Conservation (phyloP, 1,140 invertebrate genomes). For the Elymnias hypermnestra region DNA sequence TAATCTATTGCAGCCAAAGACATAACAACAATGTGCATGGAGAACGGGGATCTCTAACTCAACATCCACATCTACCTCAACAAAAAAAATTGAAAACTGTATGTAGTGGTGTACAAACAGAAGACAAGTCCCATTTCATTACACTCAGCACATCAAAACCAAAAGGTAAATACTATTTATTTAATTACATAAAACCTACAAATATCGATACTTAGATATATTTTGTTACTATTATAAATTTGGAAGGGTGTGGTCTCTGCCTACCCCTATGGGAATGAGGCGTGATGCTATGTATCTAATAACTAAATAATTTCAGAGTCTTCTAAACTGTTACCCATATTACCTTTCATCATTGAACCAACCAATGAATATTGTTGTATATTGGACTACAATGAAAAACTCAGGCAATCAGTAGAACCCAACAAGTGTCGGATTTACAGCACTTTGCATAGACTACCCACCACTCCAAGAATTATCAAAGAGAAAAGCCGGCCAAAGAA, state of each 20-base stretch:
- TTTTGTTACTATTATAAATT: too few relatives aligned
- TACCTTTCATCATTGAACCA: slow-evolving; percentile 38
- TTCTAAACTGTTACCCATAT: slow-evolving; percentile 28
- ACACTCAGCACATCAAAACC: slow-evolving; percentile 33
- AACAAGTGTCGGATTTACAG: slow-evolving; percentile 49
- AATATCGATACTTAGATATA: too few relatives aligned
- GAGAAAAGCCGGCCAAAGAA: slow-evolving; percentile 19
- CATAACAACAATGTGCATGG: slow-evolving; percentile 27
- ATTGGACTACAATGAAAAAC: slow-evolving; percentile 53
- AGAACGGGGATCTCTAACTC: slow-evolving; percentile 14
- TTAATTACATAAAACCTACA: too few relatives aligned
- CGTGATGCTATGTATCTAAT: background rate
- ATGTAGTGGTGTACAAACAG: slow-evolving; percentile 42
- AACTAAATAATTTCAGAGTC: slow-evolving; percentile 35
- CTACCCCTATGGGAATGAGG: background rate
- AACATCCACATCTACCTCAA: too few relatives aligned
- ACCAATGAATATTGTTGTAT: slow-evolving; percentile 32
- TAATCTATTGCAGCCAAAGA: slow-evolving; percentile 33
- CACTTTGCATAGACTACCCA: slow-evolving; percentile 41
- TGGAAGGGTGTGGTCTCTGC: too few relatives aligned
- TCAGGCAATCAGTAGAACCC: slow-evolving; percentile 24
- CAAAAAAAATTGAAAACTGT: slow-evolving; percentile 29
- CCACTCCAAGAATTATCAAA: slow-evolving; percentile 22
- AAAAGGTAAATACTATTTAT: slow-evolving; percentile 27
- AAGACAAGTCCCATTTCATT: slow-evolving; percentile 38